Evolutionary conservation across 2,797 vertebrate species (phyloP).

Genomic region (Neomorphus geoffroyi): DNA sequence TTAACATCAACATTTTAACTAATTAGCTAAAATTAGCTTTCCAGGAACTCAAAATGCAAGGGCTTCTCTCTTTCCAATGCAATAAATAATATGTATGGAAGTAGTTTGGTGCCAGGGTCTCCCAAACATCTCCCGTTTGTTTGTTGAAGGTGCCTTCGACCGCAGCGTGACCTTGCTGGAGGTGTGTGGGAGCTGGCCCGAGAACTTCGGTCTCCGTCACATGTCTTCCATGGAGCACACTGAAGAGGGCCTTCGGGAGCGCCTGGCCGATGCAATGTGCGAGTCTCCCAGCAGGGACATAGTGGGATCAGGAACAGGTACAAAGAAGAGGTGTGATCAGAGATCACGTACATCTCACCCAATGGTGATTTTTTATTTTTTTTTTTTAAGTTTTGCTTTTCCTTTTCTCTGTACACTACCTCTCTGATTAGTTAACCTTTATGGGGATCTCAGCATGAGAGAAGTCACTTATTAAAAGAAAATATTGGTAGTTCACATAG

Average conservation of each 20-base stretch:
- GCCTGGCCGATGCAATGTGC: conserved; percentile 96
- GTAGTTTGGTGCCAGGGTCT: neutral
- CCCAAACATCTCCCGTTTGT: neutral
- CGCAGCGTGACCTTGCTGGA: conserved; percentile 94
- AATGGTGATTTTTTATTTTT: conserved; percentile 67
- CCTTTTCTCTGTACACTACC: neutral
- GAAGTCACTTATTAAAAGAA: neutral
- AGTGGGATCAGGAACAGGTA: conserved; percentile 94
- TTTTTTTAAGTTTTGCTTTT: neutral
- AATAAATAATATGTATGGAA: neutral
- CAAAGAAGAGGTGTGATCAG: conserved; percentile 78
- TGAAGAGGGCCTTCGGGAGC: conserved; percentile 93
- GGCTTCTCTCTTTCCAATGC: neutral
- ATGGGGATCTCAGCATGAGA: neutral
- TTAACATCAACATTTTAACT: neutral
- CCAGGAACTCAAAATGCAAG: rapidly evolving
- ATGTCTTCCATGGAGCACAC: conserved; percentile 87
- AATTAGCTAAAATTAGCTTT: rapidly evolving
- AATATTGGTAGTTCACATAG: neutral
- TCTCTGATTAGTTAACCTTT: neutral
- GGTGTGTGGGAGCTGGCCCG: conserved; percentile 97
- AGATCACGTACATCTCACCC: conserved; percentile 73
- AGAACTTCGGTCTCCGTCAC: conserved; percentile 93
- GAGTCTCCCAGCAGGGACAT: conserved; percentile 94
- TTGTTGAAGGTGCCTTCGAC: conserved; percentile 89